Evolutionary conservation across 2,888 invertebrate species (phyloP).

Genomic region (Oxyscelio sp.): DNA sequence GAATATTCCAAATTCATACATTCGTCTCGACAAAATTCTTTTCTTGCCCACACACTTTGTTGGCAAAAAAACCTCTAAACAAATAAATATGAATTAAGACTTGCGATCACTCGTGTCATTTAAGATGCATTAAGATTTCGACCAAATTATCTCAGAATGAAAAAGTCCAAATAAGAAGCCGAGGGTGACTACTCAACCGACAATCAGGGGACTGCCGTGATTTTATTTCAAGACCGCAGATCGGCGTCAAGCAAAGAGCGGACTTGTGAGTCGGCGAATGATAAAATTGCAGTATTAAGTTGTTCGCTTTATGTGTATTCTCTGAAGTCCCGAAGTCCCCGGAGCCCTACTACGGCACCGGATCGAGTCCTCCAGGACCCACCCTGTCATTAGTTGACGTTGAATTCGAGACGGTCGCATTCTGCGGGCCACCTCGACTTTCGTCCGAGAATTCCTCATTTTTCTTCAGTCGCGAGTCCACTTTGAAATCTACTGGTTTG

Average conservation of each 20-base stretch:
- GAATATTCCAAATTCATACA: too few relatives aligned
- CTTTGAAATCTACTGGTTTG: slow-evolving; percentile 69
- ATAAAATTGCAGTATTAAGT: slow-evolving; percentile 89
- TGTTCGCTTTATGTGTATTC: slow-evolving; percentile 89
- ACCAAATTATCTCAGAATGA: slow-evolving; percentile 68
- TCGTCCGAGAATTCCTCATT: slow-evolving; percentile 78
- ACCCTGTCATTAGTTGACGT: slow-evolving; percentile 88
- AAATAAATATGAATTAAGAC: too few relatives aligned
- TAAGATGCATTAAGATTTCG: slow-evolving; percentile 44
- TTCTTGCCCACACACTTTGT: too few relatives aligned
- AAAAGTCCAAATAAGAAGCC: slow-evolving; percentile 68
- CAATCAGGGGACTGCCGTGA: slow-evolving; percentile 85
- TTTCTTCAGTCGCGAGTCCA: slow-evolving; percentile 75
- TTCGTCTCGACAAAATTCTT: too few relatives aligned
- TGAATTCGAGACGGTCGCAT: slow-evolving; percentile 86
- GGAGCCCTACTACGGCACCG: slow-evolving; percentile 68
- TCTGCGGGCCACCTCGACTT: slow-evolving; percentile 81
- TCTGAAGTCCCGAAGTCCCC: slow-evolving; percentile 86
- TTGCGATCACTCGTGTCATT: slow-evolving; percentile 7
- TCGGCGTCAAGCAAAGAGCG: slow-evolving; percentile 79
- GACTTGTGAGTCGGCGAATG: slow-evolving; percentile 83
- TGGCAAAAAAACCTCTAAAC: too few relatives aligned
- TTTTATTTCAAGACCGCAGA: slow-evolving; percentile 88
- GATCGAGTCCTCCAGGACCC: slow-evolving; percentile 75
- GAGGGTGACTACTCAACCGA: slow-evolving; percentile 77